Evolutionary conservation across 2,797 vertebrate species (phyloP).

Genomic region (Champsocephalus esox): DNA sequence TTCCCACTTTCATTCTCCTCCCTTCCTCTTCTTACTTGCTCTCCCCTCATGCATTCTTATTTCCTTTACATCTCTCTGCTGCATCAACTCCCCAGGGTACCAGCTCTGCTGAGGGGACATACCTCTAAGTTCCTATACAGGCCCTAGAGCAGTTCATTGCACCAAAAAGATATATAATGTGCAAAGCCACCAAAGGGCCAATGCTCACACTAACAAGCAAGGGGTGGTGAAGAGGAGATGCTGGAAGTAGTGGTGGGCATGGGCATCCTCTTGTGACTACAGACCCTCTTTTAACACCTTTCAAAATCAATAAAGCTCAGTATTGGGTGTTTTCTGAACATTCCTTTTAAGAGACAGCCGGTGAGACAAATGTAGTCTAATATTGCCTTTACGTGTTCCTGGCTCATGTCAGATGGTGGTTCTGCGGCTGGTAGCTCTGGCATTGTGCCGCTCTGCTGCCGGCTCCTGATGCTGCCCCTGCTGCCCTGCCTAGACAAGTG

Average conservation of each 20-base stretch:
- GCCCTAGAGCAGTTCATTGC: conserved; percentile 74
- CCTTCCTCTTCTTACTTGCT: conserved; percentile 12
- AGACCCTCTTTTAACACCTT: conserved; percentile 50
- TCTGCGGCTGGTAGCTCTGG: conserved; percentile 42
- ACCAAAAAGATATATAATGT: conserved; percentile 61
- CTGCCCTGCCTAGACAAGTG: conserved; percentile 26
- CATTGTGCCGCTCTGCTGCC: conserved; percentile 40
- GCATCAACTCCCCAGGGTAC: conserved; percentile 56
- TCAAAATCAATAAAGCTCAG: conserved; percentile 18
- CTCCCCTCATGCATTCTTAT: conserved; percentile 51
- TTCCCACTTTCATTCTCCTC: conserved; percentile 48
- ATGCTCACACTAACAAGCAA: conserved; percentile 72
- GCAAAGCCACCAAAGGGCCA: conserved; percentile 59
- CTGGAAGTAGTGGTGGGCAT: conserved; percentile 27
- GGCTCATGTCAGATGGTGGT: conserved; percentile 47
- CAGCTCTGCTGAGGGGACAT: conserved; percentile 64
- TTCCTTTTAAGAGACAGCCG: conserved; percentile 19
- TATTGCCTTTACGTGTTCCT: conserved; percentile 35
- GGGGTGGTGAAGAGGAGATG: conserved; percentile 28
- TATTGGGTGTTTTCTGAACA: conserved; percentile 29
- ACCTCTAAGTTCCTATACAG: conserved; percentile 56
- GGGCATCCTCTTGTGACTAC: conserved; percentile 45
- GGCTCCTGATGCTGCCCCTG: conserved; percentile 17
- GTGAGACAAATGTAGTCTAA: conserved; percentile 24
- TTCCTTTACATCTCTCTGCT: conserved; percentile 50